phyloP scores from a whole-genome alignment of 2,113 vertebrate species.

The Fulica atra region DNA sequence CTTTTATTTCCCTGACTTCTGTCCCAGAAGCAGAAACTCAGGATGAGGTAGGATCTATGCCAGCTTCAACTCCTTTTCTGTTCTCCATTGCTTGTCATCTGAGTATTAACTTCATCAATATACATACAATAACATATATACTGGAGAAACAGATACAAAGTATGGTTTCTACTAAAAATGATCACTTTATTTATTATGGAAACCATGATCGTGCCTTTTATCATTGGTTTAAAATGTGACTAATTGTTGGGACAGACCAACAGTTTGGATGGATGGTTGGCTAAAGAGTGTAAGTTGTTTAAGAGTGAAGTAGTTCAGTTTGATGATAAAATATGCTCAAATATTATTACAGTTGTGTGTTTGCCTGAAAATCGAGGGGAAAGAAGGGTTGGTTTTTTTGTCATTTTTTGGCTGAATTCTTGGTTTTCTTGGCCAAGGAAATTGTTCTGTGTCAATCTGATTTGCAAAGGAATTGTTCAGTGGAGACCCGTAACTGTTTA shows the following conservation, averaged over 20 bases:
- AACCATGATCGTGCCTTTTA: slow-evolving; percentile 17
- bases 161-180: background rate
- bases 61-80: background rate
- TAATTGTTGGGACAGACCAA: slow-evolving; percentile 33
- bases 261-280: slow-evolving; percentile 27
- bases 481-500: background rate
- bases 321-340: slow-evolving; percentile 41
- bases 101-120: background rate
- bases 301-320: slow-evolving; percentile 45
- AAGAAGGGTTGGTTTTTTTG: background rate
- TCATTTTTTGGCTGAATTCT: slow-evolving; percentile 37
- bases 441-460: slow-evolving; percentile 48
- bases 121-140: background rate
- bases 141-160: background rate
- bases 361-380: slow-evolving; percentile 32
- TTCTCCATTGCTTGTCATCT: background rate
- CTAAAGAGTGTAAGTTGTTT: background rate
- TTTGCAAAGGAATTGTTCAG: slow-evolving; percentile 46
- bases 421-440: slow-evolving; percentile 56
- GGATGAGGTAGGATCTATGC: background rate
- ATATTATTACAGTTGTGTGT: slow-evolving; percentile 59
- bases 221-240: slow-evolving; percentile 42
- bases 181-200: slow-evolving; percentile 39
- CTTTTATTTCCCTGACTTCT: slow-evolving; percentile 14
- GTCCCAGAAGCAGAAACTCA: slow-evolving; percentile 13